phyloP scores from a whole-genome alignment of 92 coral and sea anemone genomes.

The Anthopleura xanthogrammica region DNA sequence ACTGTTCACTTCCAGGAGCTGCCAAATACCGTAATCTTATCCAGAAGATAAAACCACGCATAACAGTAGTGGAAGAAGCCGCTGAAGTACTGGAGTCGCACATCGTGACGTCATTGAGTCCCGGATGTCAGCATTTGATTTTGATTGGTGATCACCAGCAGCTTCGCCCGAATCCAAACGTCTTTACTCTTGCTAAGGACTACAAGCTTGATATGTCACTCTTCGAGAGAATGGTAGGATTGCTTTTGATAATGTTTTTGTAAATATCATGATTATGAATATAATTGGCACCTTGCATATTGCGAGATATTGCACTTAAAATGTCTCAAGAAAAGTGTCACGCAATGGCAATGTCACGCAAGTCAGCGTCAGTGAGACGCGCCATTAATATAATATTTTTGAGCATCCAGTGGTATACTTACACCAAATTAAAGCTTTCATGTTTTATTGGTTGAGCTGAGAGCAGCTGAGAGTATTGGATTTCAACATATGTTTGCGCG shows the following conservation, averaged over 20 bases:
- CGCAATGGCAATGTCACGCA: too few species aligned
- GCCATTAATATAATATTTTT: too few species aligned
- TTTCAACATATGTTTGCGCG: too few species aligned
- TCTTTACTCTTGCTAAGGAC: slow-evolving; percentile 65
- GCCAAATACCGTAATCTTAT: slow-evolving; percentile 76
- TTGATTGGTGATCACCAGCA: slow-evolving; percentile 95
- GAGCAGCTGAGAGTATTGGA: too few species aligned
- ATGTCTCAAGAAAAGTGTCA: too few species aligned
- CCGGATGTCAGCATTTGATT: slow-evolving; percentile 90
- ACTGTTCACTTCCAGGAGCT: slow-evolving; percentile 53
- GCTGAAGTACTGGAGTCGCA: slow-evolving; percentile 96
- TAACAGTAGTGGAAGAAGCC: slow-evolving; percentile 90
- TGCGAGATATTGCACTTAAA: not conserved
- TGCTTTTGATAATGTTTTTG: not conserved
- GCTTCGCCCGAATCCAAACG: slow-evolving; percentile 91
- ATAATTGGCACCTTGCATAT: too few species aligned
- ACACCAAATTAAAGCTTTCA: too few species aligned
- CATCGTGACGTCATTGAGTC: slow-evolving; percentile 80
- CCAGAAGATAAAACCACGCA: slow-evolving; percentile 75
- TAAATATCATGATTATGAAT: not conserved
- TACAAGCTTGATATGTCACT: slow-evolving; percentile 81
- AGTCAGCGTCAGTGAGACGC: too few species aligned
- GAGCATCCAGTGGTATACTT: too few species aligned
- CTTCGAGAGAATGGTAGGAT: slow-evolving; percentile 74
- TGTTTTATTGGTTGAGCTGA: too few species aligned